Conservation (phyloP, 2,888 invertebrate genomes). For the Scaptomyza tumidula region DNA sequence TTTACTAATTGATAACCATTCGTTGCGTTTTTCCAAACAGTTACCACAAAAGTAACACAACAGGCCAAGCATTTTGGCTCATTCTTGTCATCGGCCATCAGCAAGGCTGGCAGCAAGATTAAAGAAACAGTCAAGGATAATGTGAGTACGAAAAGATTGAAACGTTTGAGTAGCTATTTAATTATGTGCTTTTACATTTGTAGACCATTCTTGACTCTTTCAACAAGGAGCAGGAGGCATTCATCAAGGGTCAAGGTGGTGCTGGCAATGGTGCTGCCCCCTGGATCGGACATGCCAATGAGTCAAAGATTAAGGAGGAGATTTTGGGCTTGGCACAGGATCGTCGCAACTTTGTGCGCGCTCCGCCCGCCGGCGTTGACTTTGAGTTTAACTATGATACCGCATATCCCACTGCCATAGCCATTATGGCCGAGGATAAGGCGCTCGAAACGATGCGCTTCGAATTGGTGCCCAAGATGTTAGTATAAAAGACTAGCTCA, state of each 20-base stretch:
- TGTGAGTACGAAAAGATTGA: slow-evolving; percentile 87
- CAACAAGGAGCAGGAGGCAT: slow-evolving; percentile 98
- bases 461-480: slow-evolving; percentile 99
- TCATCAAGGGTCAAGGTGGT: slow-evolving; percentile 93
- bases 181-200: background rate
- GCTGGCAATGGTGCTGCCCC: slow-evolving; percentile 91
- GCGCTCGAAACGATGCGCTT: slow-evolving; percentile 99
- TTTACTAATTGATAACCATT: slow-evolving; percentile 26
- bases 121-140: slow-evolving; percentile 98
- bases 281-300: slow-evolving; percentile 98
- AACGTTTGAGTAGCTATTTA: background rate
- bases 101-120: slow-evolving; percentile 97
- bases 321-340: slow-evolving; percentile 98
- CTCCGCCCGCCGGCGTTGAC: slow-evolving; percentile 97
- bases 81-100: slow-evolving; percentile 97
- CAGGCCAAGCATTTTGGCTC: slow-evolving; percentile 96
- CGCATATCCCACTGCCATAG: slow-evolving; percentile 96
- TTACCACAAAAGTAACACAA: slow-evolving; percentile 94
- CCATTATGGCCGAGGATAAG: slow-evolving; percentile 97
- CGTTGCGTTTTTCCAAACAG: slow-evolving; percentile 85
- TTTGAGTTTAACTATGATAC: slow-evolving; percentile 97
- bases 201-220: slow-evolving; percentile 98
- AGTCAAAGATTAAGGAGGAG: slow-evolving; percentile 96
- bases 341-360: slow-evolving; percentile 98
- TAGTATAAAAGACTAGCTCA: slow-evolving; percentile 83